These are phyloP conservation scores for Oreochromis spilurus DNA, from an alignment of 2,113 vertebrate genomes.

Conservation along the genomic window DNA sequence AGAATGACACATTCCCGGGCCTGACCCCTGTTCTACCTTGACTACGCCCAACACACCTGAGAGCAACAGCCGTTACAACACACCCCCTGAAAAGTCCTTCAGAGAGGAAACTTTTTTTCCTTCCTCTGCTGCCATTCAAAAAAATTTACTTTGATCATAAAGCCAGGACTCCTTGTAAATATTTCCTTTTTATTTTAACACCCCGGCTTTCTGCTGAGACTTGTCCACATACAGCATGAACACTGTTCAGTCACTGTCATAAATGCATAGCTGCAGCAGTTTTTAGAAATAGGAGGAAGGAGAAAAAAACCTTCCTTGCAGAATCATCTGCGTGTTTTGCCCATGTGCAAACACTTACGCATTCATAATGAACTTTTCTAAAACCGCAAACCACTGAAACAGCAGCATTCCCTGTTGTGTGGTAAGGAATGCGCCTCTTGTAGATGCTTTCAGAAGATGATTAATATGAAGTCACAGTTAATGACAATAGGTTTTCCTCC, in stretches of 20 bases:
- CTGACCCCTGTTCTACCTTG: background rate
- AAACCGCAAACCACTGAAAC: constrained; percentile 25
- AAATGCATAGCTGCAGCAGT: background rate
- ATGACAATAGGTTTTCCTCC: background rate
- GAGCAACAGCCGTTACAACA: background rate
- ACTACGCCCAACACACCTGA: constrained; percentile 44
- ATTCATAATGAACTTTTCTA: background rate
- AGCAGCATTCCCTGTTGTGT: background rate
- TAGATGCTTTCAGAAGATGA: background rate
- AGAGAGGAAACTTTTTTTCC: background rate
- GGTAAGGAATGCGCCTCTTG: background rate
- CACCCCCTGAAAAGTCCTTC: constrained; percentile 1
- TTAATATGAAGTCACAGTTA: background rate
- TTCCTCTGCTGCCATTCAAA: background rate
- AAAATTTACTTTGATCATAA: background rate
- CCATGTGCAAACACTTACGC: background rate
- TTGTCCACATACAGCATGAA: background rate
- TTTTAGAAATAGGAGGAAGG: background rate
- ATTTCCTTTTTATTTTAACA: background rate
- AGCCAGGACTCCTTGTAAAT: background rate
- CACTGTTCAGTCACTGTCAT: background rate
- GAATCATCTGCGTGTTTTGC: background rate
- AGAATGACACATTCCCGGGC: constrained; percentile 12
- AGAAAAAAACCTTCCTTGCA: background rate
- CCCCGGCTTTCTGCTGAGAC: background rate